Conservation (phyloP, 2,888 invertebrate species). For the Idaea aversata region DNA sequence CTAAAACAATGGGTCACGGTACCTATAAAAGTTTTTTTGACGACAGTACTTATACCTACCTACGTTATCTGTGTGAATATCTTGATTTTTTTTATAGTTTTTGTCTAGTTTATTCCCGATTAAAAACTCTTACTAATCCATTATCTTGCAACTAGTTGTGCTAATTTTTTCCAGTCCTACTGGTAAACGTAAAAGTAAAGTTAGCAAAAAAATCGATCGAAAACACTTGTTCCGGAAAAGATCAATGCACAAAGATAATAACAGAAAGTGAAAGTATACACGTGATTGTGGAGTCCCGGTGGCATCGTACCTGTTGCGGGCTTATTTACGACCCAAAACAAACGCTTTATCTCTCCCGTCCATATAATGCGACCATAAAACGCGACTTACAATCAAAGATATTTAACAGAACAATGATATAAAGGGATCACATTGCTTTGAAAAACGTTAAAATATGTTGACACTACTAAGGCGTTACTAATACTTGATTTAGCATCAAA, state of each 20-base stretch:
- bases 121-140: too few relatives aligned
- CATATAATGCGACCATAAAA: conserved; percentile 76
- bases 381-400: conserved; percentile 47
- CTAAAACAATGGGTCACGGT: background rate
- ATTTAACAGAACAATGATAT: conserved; percentile 8
- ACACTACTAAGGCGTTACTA: too few relatives aligned
- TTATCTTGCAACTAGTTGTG: too few relatives aligned
- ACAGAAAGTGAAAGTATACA: conserved; percentile 73
- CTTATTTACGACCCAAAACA: conserved; percentile 80
- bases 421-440: background rate
- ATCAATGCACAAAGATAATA: conserved; percentile 68
- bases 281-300: conserved; percentile 74
- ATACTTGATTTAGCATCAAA: too few relatives aligned
- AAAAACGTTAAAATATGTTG: too few relatives aligned
- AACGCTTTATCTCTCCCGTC: conserved; percentile 76
- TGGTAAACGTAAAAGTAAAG: background rate
- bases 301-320: conserved; percentile 77
- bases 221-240: conserved; percentile 34
- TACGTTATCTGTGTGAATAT: too few relatives aligned
- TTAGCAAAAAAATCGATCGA: background rate
- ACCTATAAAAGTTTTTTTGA: background rate
- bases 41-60: background rate
- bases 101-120: too few relatives aligned
- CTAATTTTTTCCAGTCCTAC: background rate
- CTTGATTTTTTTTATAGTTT: too few relatives aligned